Percentiles rank a stretch among this genome's conserved stretches.
Conservation (phyloP, 2,113 vertebrate genomes). For the Strigops habroptila region DNA sequence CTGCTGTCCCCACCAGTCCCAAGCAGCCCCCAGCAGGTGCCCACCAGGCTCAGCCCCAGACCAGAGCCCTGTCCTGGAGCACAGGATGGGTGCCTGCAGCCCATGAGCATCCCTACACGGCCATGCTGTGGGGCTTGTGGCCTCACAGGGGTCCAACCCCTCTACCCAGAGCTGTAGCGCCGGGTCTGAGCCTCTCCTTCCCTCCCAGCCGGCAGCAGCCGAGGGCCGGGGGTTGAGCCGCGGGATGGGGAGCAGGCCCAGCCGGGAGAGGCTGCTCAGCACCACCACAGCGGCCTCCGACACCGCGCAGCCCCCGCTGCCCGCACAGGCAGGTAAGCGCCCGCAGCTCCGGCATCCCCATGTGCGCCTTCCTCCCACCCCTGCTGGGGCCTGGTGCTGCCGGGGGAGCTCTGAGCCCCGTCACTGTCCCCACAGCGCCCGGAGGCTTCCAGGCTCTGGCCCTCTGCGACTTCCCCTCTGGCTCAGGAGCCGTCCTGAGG, state of each 20-base stretch:
- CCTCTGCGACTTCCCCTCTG: slow-evolving; percentile 76
- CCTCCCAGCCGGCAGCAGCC: background rate
- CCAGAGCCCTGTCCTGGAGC: background rate
- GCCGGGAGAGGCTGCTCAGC: slow-evolving; percentile 2
- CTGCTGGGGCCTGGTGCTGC: background rate
- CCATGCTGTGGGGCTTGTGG: too few relatives aligned
- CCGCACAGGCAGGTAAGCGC: background rate
- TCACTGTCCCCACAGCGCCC: slow-evolving; percentile 34
- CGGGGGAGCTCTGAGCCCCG: background rate
- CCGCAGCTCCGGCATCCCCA: background rate
- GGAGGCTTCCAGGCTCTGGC: slow-evolving; percentile 67
- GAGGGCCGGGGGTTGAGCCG: background rate
- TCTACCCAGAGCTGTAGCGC: too few relatives aligned
- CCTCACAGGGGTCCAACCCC: background rate
- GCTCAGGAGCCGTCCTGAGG: slow-evolving; percentile 51
- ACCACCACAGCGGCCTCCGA: fast-evolving
- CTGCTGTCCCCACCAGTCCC: background rate
- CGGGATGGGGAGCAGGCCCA: slow-evolving; percentile 66
- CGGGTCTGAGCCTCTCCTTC: background rate
- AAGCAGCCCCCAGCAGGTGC: too few relatives aligned
- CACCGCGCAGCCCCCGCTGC: fast-evolving
- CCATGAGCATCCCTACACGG: fast-evolving
- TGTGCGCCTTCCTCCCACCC: fast-evolving
- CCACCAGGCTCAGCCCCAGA: background rate
- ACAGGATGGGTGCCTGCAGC: background rate